A percentile compares a stretch with the other conserved stretches of the same genome.
These are phyloP conservation scores for Leptopilina clavipes DNA, from an alignment of 1,140 invertebrate genomes.

Conservation along the genomic window DNA sequence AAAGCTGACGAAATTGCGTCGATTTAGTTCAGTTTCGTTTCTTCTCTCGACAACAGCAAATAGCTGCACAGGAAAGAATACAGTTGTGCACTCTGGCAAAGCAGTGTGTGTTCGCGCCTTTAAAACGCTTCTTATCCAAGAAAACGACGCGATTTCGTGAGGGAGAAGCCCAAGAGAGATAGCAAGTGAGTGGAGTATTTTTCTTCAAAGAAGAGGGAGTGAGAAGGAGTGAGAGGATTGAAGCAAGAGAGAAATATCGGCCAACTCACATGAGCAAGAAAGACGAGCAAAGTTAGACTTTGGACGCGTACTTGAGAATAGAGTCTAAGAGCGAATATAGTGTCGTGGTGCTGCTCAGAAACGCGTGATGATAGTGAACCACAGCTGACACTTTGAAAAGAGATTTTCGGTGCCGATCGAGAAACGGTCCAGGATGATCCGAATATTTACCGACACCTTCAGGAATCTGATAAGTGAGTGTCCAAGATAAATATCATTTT, in stretches of 20 bases:
- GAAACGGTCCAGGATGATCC: conserved; percentile 64
- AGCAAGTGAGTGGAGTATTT: conserved; percentile 31
- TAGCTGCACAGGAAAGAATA: background rate
- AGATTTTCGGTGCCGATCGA: conserved; percentile 43
- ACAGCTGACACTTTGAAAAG: conserved; percentile 58
- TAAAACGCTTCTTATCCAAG: conserved; percentile 30
- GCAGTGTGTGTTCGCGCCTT: conserved; percentile 35
- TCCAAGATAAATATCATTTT: conserved; percentile 3
- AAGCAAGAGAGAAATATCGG: conserved; percentile 37
- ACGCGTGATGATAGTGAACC: conserved; percentile 59
- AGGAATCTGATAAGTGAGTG: conserved; percentile 71
- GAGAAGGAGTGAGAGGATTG: conserved; percentile 44
- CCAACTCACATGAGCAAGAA: background rate
- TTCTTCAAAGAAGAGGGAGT: conserved; percentile 42
- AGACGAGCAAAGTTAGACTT: conserved; percentile 43
- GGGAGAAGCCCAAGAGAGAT: conserved; percentile 23
- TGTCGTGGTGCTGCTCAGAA: conserved; percentile 43
- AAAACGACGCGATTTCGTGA: background rate
- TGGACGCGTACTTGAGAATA: conserved; percentile 37
- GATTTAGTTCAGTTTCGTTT: conserved; percentile 57
- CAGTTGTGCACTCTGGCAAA: background rate
- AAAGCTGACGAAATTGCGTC: conserved; percentile 60
- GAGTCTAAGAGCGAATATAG: conserved; percentile 15
- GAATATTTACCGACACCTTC: conserved; percentile 69
- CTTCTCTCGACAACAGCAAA: conserved; percentile 33